A percentile compares a stretch with the other conserved stretches of the same genome.
Conservation (phyloP, 2,113 vertebrate species). For the Saccopteryx bilineata region DNA sequence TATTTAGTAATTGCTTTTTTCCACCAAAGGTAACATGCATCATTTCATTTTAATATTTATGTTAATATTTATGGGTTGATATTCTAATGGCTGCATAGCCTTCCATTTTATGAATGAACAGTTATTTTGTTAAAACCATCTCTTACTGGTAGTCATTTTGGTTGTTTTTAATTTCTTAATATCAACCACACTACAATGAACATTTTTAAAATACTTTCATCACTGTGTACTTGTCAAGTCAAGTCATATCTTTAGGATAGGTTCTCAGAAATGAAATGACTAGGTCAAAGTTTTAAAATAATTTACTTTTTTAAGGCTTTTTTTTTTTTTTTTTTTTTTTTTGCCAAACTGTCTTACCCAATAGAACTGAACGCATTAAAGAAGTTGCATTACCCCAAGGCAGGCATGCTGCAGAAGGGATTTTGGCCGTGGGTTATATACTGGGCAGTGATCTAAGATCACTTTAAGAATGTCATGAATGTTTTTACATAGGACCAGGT, state of each 20-base stretch:
- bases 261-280: not conserved
- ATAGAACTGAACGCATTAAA: not conserved
- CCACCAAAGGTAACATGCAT: not conserved
- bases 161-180: not conserved
- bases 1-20: not conserved
- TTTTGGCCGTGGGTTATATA: not conserved
- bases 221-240: not conserved
- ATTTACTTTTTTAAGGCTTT: not conserved
- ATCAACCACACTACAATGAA: not conserved
- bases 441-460: not conserved
- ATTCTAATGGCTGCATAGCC: not conserved
- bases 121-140: not conserved
- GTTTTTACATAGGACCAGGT: not conserved
- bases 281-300: not conserved
- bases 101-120: not conserved
- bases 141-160: not conserved
- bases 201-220: not conserved
- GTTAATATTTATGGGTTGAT: not conserved
- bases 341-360: not conserved
- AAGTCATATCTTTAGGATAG: not conserved
- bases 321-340: not conserved
- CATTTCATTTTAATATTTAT: slow-evolving; percentile 27
- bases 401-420: not conserved
- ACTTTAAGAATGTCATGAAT: not conserved
- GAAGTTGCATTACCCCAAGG: not conserved